A percentile compares a stretch with the other conserved stretches of the same genome.
phyloP scores from a whole-genome alignment of 2,797 vertebrate genomes.

The Todus mexicanus region DNA sequence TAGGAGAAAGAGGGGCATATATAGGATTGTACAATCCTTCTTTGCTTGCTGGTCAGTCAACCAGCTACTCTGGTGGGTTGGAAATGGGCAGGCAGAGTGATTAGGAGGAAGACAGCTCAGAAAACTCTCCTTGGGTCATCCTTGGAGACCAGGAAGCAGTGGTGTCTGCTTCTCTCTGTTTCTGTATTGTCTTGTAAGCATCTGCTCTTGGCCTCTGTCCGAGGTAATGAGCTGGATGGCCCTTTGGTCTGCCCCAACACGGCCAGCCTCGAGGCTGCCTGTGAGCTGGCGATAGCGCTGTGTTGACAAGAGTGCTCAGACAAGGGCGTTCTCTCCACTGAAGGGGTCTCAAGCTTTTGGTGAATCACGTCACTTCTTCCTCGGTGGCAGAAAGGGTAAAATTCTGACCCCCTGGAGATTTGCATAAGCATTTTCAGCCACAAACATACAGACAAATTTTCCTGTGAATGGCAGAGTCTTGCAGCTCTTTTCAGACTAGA shows the following conservation, averaged over 20 bases:
- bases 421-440: neutral
- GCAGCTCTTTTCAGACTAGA: neutral
- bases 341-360: neutral
- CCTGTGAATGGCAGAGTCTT: neutral
- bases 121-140: neutral
- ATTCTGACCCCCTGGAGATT: neutral
- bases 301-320: neutral
- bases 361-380: neutral
- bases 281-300: accelerated
- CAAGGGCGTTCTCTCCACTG: neutral
- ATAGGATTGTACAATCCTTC: neutral
- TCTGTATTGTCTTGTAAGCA: neutral
- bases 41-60: neutral
- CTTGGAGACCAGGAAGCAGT: neutral
- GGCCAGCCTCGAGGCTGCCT: neutral
- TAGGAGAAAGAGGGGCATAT: neutral
- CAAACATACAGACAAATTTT: neutral
- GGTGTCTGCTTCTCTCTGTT: neutral
- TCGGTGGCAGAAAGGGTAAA: neutral
- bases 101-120: neutral
- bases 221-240: neutral
- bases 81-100: neutral
- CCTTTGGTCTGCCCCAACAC: neutral
- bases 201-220: neutral
- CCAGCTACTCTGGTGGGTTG: neutral